These are phyloP conservation scores for Falco naumanni DNA, from an alignment of 2,797 vertebrate genomes.

Conservation along the genomic window DNA sequence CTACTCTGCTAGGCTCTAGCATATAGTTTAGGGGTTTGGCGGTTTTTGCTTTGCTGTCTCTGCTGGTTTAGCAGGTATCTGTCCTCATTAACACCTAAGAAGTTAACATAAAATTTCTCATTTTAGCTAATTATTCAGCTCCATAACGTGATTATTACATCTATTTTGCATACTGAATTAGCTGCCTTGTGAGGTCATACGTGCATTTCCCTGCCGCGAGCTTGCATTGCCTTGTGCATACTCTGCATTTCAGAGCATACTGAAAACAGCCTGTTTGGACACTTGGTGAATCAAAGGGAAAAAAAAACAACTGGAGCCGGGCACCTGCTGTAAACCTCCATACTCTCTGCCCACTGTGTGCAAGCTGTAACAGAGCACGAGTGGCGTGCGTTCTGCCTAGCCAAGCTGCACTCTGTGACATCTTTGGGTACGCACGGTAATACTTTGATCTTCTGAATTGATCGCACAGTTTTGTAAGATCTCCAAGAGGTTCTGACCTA, in stretches of 20 bases:
- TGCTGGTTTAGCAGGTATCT: not conserved
- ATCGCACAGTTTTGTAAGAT: not conserved
- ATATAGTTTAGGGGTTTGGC: not conserved
- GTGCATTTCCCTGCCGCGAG: not conserved
- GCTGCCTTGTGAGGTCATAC: not conserved
- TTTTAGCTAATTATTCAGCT: not conserved
- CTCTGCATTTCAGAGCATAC: not conserved
- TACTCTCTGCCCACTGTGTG: not conserved
- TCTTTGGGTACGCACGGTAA: not conserved
- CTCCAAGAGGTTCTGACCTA: not conserved
- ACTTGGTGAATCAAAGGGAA: not conserved
- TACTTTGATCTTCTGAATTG: not conserved
- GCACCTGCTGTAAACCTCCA: not conserved
- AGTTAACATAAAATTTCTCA: not conserved
- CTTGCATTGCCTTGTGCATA: not conserved
- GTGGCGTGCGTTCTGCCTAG: not conserved
- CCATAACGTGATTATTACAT: not conserved
- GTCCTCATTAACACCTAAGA: not conserved
- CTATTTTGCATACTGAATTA: not conserved
- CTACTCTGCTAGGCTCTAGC: not conserved
- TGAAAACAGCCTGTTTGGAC: not conserved
- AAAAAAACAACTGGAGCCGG: not conserved
- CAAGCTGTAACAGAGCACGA: not conserved
- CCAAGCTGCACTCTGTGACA: accelerated
- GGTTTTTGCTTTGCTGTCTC: not conserved